Conservation (phyloP, 2,797 vertebrate species). For the Malurus splendens region DNA sequence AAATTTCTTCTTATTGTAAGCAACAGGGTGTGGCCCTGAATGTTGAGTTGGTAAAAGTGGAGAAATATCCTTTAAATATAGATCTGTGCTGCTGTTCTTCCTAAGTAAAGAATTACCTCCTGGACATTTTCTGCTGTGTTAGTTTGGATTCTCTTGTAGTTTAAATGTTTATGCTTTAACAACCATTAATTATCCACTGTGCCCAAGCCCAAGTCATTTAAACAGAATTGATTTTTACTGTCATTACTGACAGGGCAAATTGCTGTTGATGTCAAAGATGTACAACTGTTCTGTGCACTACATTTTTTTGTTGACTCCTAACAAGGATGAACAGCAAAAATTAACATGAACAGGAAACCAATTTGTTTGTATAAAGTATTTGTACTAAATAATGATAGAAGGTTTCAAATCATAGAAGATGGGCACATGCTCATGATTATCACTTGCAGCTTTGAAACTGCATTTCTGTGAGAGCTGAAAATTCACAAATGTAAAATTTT, state of each 20-base stretch:
- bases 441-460: background rate
- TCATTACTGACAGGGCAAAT: conserved; percentile 15
- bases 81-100: background rate
- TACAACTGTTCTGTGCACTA: background rate
- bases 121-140: background rate
- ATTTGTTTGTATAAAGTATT: background rate
- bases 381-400: background rate
- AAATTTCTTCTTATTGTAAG: background rate
- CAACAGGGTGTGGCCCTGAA: background rate
- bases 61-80: background rate
- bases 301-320: background rate
- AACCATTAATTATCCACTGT: background rate
- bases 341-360: background rate
- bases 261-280: background rate
- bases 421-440: background rate
- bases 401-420: background rate
- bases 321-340: background rate
- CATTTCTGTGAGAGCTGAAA: background rate
- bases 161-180: conserved; percentile 5
- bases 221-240: conserved; percentile 24
- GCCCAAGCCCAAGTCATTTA: background rate
- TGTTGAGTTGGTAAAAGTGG: background rate
- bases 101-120: background rate
- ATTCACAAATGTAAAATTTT: background rate
- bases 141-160: background rate